Evolutionary conservation across 2,888 invertebrate genomes (phyloP), one percentile per base, ranked within the genome.

Genomic region (Dynastes maya): DNA sequence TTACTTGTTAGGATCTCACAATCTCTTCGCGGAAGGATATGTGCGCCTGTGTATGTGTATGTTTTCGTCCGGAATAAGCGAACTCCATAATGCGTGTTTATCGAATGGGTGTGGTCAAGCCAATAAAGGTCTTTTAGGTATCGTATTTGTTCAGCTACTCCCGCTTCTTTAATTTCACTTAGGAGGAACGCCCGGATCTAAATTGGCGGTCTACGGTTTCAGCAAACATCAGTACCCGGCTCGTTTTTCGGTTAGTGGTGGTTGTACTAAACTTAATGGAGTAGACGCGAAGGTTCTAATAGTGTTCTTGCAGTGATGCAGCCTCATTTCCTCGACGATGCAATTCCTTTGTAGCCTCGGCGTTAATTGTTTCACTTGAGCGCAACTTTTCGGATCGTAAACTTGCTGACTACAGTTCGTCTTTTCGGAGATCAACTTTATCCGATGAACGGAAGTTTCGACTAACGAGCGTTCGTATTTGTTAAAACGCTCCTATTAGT

Each of bases 131-230:
- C 70, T 71, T 55, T 71, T 16, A 53, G 55, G 55, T 71, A 37
- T 53, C 49, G 49, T 51, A 49, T 68, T 68, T 68, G 68, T 68
- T 68, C 51, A 16, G 68, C 22, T 22, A 22, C 68, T 68, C 32
- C 37, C 13, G 55, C 53, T 55, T 71, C 70, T 71, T 71, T 55
- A 71, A 71, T 71, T 71, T 71, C 70, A 55, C 68, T 71, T 71
- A 71, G 32, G 70, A 53, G n/a, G n/a, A n/a, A 16, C 65, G 16
- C 40, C 53, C 53, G 53, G n/a, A 13, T 40, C 40, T 40, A 65
- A 65, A 65, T 65, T 65, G 65, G 45, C 65, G 65, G 65, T 65
- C 16, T 65, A 65, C 65, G 40, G 40, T 65, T 65, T 65, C 65
- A 65, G 40, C 40, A 65, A 65, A 65, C 37, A 16, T 16, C 16